Base-by-base conservation (phyloP, 2,888 invertebrate genomes). In the Temnothorax unifasciatus region DNA sequence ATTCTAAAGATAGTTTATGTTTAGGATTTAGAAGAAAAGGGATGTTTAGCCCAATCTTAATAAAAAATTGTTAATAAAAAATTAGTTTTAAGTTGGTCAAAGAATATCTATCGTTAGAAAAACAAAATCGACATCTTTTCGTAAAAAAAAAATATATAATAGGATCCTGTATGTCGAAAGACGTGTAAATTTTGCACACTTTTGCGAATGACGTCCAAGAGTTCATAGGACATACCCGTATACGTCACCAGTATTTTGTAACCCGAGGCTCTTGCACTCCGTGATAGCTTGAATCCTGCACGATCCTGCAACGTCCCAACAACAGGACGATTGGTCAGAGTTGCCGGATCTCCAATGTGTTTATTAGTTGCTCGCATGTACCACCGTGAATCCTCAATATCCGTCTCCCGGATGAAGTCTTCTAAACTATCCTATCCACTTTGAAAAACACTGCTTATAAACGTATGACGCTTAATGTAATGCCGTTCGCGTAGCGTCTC, bases 281-380 rank as follows among this genome's bases (percentile, higher is more conserved):
- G 79, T 85, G 85, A 89, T 86, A 89, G 88, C 89, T 89, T 88
- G 82, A 88, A 89, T 87, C 90, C 90, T 90, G 92, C 91, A 92
- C 90, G 92, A 90, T 91, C 92, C 91, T 91, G 92, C 91, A 91
- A 90, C 77, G 90, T 87, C 88, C 92, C 93, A 93, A 90, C 92
- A 90, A 92, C 91, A 90, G 86, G 92, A 94, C 92, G 91, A 93
- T 93, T 93, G 94, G 92, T 89, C 88, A 90, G 86, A 88, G 89
- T 89, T 93, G 92, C 92, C 92, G 93, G 91, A 92, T 91, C 88
- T 86, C 87, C 87, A 86, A 90, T 89, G 83, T 90, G 85, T 87
- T 90, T 90, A 91, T 88, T 88, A 90, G 89, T 88, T 91, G 90
- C 90, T 91, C 90, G 94, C 94, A 93, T 93, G 94, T 85, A 87